Evolutionary conservation across 2,797 vertebrate genomes (phyloP).

Genomic region (Micropoecilia bifurca): DNA sequence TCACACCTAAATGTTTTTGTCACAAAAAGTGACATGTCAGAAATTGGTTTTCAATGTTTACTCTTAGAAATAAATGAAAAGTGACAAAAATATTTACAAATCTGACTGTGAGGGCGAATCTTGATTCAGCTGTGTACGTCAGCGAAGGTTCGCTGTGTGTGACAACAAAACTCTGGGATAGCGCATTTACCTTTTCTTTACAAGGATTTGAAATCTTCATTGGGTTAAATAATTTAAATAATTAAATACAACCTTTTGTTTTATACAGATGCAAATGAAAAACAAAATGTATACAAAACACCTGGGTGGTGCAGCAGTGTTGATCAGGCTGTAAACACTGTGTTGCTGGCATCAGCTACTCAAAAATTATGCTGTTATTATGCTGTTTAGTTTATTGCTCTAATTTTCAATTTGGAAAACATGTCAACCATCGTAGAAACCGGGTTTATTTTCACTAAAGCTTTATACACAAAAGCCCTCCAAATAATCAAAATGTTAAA

Average conservation of each 20-base stretch:
- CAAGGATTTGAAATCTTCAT: not conserved
- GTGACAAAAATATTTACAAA: constrained; percentile 19
- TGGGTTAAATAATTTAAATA: not conserved
- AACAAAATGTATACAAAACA: not conserved
- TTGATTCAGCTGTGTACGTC: not conserved
- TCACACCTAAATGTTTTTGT: constrained; percentile 6
- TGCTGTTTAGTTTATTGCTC: not conserved
- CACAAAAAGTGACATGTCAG: constrained; percentile 3
- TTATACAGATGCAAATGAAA: not conserved
- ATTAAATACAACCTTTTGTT: not conserved
- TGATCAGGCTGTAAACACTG: not conserved
- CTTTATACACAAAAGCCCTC: not conserved
- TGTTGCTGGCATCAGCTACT: not conserved
- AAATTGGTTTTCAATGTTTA: constrained; percentile 11
- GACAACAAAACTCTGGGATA: not conserved
- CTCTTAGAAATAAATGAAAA: constrained; percentile 15
- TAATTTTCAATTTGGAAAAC: not conserved
- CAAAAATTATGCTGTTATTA: not conserved
- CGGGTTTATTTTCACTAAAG: not conserved
- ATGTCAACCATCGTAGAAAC: not conserved
- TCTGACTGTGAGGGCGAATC: not conserved
- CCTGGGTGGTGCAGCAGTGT: not conserved
- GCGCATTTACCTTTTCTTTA: not conserved
- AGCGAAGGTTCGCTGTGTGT: not conserved
- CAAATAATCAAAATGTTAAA: not conserved